A percentile compares a stretch with the other conserved stretches of the same genome.
Evolutionary conservation across 1,140 invertebrate genomes (phyloP).

Genomic region (Sycobia sp.): DNA sequence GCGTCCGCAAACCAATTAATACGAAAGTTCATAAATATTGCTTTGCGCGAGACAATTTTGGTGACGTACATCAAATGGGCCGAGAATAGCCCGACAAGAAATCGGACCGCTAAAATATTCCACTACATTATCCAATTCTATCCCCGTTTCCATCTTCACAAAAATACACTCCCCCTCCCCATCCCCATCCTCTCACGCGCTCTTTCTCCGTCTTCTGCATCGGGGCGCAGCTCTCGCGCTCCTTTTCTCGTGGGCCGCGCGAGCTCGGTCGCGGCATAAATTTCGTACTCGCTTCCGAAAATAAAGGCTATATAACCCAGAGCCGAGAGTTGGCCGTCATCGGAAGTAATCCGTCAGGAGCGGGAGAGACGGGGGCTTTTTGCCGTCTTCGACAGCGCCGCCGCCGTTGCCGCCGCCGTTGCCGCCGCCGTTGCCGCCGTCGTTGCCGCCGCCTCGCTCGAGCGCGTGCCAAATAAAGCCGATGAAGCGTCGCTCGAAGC

Average conservation of each 20-base stretch:
- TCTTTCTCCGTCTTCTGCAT: too few relatives aligned
- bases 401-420: too few relatives aligned
- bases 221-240: background rate
- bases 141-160: background rate
- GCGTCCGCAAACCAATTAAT: too few relatives aligned
- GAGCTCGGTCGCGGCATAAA: background rate
- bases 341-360: constrained; percentile 35
- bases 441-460: too few relatives aligned
- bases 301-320: constrained; percentile 25
- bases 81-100: background rate
- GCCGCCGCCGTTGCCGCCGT: too few relatives aligned
- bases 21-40: background rate
- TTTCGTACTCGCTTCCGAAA: constrained; percentile 18
- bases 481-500: background rate
- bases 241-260: background rate
- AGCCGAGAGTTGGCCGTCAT: constrained; percentile 6
- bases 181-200: background rate
- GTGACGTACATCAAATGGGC: background rate
- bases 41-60: background rate
- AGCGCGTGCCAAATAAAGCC: constrained; percentile 13
- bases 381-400: constrained; percentile 8
- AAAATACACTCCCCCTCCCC: background rate
- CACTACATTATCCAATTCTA: background rate
- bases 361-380: too few relatives aligned
- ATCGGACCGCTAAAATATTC: background rate